Conservation (phyloP, 1,140 invertebrate species). For the Papilio machaon region DNA sequence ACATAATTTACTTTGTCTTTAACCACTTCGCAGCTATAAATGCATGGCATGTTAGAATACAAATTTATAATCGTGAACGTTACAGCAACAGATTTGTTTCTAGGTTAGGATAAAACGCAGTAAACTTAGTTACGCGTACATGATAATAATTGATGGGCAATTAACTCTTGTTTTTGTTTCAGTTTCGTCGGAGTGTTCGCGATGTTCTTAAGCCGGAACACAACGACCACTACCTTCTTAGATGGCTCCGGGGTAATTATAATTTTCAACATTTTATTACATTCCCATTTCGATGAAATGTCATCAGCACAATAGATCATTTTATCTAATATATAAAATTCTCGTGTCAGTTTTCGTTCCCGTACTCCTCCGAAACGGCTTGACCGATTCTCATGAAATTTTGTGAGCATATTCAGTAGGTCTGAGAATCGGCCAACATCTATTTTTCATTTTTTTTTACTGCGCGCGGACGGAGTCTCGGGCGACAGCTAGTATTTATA, state of each 20-base stretch:
- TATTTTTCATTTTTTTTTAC: too few species aligned
- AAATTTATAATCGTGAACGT: neutral
- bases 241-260: conserved; percentile 90
- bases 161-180: conserved; percentile 72
- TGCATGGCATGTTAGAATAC: neutral
- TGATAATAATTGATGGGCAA: conserved; percentile 4
- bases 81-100: neutral
- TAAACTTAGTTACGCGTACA: neutral
- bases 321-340: too few species aligned
- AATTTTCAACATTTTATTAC: neutral
- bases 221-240: conserved; percentile 89
- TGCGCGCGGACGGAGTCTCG: too few species aligned
- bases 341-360: too few species aligned
- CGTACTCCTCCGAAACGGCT: too few species aligned
- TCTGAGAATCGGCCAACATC: too few species aligned
- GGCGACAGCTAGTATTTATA: too few species aligned
- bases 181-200: conserved; percentile 87
- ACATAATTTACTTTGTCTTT: neutral
- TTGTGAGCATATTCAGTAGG: too few species aligned
- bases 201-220: conserved; percentile 87
- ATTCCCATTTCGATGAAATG: too few species aligned
- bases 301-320: too few species aligned
- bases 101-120: neutral
- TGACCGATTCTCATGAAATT: too few species aligned
- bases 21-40: too few species aligned